These are phyloP conservation scores for Pao palembangensis DNA, from an alignment of 2,113 vertebrate genomes.

Conservation along the genomic window DNA sequence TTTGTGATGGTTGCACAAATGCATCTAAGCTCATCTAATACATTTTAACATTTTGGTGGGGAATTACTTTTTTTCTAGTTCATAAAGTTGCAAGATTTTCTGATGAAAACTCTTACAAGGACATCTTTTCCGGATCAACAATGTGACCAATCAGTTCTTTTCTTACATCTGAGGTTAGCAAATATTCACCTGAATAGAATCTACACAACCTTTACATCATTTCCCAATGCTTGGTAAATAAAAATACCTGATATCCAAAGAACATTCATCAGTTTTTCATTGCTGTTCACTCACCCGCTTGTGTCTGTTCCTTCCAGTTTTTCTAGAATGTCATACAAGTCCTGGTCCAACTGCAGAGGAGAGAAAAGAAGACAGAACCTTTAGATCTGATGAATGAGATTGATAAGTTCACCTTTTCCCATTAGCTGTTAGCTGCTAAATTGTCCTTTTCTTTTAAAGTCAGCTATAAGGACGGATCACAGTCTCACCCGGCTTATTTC, in stretches of 20 bases:
- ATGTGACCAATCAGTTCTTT: no score
- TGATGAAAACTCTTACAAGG: no score
- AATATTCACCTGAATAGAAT: background rate
- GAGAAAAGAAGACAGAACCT: background rate
- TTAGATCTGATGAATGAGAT: background rate
- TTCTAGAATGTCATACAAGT: constrained; percentile 83
- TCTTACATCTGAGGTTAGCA: background rate
- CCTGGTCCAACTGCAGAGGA: constrained; percentile 87
- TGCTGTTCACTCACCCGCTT: constrained; percentile 62
- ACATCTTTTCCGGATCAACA: no score
- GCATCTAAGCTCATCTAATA: no score
- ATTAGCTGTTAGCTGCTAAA: constrained; percentile 6
- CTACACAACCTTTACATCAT: no score
- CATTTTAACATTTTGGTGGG: no score
- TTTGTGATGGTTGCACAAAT: no score
- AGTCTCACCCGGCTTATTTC: constrained; percentile 91
- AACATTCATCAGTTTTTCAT: background rate
- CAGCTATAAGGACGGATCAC: background rate
- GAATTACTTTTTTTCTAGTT: no score
- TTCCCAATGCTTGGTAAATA: no score
- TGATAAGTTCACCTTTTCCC: background rate
- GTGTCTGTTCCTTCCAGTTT: constrained; percentile 82
- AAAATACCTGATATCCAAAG: background rate
- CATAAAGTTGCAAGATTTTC: no score
- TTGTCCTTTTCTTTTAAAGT: constrained; percentile 12